phyloP scores from a whole-genome alignment of 1,140 invertebrate species.

The Drosophila erecta region DNA sequence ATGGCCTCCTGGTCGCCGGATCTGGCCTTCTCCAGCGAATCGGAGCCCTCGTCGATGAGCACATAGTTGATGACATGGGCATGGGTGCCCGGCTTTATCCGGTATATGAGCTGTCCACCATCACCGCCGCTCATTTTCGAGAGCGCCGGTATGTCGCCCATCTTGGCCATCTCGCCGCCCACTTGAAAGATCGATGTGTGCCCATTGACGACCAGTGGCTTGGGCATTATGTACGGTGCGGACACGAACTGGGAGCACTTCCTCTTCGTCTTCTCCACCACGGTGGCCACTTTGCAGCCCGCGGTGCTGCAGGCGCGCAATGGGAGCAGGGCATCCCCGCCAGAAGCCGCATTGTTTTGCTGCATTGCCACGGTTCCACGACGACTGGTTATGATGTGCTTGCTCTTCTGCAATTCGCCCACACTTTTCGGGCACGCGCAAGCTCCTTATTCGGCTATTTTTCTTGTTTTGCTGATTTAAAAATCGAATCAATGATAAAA shows the following conservation, averaged over 20 bases:
- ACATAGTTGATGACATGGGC: constrained; percentile 70
- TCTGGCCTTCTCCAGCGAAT: constrained; percentile 66
- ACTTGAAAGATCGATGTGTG: constrained; percentile 67
- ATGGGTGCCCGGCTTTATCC: constrained; percentile 70
- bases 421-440: background rate
- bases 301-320: constrained; percentile 50
- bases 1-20: constrained; percentile 64
- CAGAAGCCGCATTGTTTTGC: constrained; percentile 4
- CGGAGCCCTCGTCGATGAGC: constrained; percentile 58
- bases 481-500: background rate
- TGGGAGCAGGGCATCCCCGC: constrained; percentile 9
- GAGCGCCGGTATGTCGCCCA: constrained; percentile 50
- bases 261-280: constrained; percentile 64
- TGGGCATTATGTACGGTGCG: constrained; percentile 55
- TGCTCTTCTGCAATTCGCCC: background rate
- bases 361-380: no score
- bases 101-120: constrained; percentile 52
- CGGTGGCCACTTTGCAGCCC: constrained; percentile 54
- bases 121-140: background rate
- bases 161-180: constrained; percentile 62
- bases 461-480: background rate
- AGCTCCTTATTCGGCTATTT: background rate
- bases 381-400: background rate
- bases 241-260: constrained; percentile 66
- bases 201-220: constrained; percentile 63